These are phyloP conservation scores for Ciconia boyciana DNA, from an alignment of 2,113 vertebrate genomes.

Conservation along the genomic window DNA sequence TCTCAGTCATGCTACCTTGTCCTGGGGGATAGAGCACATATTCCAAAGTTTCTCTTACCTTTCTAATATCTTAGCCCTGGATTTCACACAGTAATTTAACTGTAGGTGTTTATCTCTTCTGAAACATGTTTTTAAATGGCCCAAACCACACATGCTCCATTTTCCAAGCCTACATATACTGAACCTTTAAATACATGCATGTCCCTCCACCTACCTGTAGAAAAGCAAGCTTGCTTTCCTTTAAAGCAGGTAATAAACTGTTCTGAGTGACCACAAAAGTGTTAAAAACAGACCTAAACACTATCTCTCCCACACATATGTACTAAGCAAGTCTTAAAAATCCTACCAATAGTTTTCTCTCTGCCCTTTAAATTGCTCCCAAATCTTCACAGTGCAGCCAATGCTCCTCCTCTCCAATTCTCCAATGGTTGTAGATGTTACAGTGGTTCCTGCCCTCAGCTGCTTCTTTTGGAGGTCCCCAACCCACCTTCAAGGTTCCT, in stretches of 20 bases:
- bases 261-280: background rate
- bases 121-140: background rate
- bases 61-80: background rate
- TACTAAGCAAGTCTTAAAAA: background rate
- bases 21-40: background rate
- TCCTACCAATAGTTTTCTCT: background rate
- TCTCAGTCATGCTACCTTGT: background rate
- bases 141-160: background rate
- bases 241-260: background rate
- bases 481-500: background rate
- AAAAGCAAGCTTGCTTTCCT: background rate
- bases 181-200: background rate
- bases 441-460: background rate
- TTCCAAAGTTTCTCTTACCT: background rate
- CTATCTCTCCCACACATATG: background rate
- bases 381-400: background rate
- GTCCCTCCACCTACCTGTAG: background rate
- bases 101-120: background rate
- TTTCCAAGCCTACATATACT: background rate
- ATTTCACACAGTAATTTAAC: background rate
- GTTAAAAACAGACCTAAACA: background rate
- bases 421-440: background rate
- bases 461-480: background rate
- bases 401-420: background rate
- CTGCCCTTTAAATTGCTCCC: background rate